Percentiles rank a stretch among this genome's conserved stretches.
phyloP scores from a whole-genome alignment of 2,888 invertebrate genomes.

The Aproaerema taeniolella region DNA sequence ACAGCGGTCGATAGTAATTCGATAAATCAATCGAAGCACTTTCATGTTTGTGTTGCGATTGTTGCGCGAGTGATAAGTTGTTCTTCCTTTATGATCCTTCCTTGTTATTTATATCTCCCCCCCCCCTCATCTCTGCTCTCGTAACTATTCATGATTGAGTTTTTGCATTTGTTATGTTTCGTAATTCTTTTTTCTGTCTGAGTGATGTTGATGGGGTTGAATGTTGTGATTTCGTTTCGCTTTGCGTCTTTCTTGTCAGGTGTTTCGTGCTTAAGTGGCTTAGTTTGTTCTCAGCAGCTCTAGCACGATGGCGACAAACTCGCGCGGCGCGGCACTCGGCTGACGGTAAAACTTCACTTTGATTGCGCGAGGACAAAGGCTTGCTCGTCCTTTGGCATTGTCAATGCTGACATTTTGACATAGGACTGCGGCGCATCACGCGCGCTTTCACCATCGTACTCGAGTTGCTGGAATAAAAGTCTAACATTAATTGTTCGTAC shows the following conservation, averaged over 20 bases:
- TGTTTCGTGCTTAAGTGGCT: too few species aligned
- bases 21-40: conserved; percentile 50
- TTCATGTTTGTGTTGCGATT: conserved; percentile 21
- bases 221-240: conserved; percentile 2
- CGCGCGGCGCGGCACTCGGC: too few species aligned
- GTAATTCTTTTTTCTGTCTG: conserved; percentile 3
- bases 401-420: too few species aligned
- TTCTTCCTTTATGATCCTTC: conserved; percentile 6
- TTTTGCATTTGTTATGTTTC: conserved; percentile 6
- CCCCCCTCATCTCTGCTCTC: conserved; percentile 1
- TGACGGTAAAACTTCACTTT: too few species aligned
- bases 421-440: too few species aligned
- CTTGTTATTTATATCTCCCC: conserved; percentile 6
- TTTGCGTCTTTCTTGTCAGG: neutral
- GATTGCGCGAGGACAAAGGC: too few species aligned
- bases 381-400: too few species aligned
- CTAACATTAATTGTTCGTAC: too few species aligned
- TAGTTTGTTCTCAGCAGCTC: too few species aligned
- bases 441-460: too few species aligned
- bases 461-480: too few species aligned
- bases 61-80: conserved; percentile 9
- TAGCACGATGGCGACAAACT: too few species aligned
- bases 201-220: conserved; percentile 2
- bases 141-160: conserved; percentile 10
- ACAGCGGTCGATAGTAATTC: conserved; percentile 46